These are phyloP conservation scores for Triplophysa bombifrons DNA, from an alignment of 2,797 vertebrate species.

Conservation along the genomic window DNA sequence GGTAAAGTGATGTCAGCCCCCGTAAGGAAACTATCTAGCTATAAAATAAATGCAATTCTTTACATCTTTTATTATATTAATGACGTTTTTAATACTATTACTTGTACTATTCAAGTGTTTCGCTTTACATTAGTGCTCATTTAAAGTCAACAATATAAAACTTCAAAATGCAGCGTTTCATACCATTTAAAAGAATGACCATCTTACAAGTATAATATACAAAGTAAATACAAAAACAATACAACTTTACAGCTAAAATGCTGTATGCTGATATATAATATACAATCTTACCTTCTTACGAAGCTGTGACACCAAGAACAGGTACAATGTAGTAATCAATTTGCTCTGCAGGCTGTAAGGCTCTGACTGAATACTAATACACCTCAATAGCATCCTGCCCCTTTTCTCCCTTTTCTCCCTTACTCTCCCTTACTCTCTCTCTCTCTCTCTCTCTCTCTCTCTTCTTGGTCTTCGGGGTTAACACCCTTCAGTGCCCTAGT, in stretches of 20 bases:
- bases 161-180: background rate
- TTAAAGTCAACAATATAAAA: background rate
- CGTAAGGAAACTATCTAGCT: background rate
- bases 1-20: background rate
- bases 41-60: background rate
- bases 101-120: background rate
- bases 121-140: background rate
- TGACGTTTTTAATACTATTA: background rate
- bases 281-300: slow-evolving; percentile 81
- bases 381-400: slow-evolving; percentile 71
- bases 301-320: slow-evolving; percentile 84
- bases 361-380: slow-evolving; percentile 88
- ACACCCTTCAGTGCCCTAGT: slow-evolving; percentile 70
- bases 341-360: slow-evolving; percentile 87
- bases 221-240: too few species aligned
- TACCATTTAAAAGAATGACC: background rate
- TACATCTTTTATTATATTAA: background rate
- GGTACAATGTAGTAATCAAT: slow-evolving; percentile 89
- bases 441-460: background rate
- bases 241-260: background rate
- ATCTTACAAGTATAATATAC: too few species aligned
- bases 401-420: background rate
- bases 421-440: background rate
- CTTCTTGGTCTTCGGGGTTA: slow-evolving; percentile 35
- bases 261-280: slow-evolving; percentile 64